Percentiles rank a stretch among this genome's conserved stretches.
These are phyloP conservation scores for Boleophthalmus pectinirostris DNA, from an alignment of 2,113 vertebrate genomes.

Conservation along the genomic window DNA sequence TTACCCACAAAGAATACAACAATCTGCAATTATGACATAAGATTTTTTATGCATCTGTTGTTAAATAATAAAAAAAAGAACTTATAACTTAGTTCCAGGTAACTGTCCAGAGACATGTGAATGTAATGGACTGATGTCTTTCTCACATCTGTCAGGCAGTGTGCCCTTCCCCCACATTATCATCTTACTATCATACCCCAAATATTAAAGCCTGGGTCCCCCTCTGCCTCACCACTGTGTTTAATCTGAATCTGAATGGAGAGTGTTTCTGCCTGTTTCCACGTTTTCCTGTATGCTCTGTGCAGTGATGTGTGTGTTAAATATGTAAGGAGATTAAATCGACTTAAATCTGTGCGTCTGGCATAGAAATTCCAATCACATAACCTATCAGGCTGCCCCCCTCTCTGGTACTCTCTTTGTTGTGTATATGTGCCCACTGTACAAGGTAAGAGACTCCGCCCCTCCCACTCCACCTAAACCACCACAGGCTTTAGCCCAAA, in stretches of 20 bases:
- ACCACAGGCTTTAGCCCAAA: conserved; percentile 81
- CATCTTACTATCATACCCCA: conserved; percentile 55
- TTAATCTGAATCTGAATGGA: conserved; percentile 60
- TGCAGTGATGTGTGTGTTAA: conserved; percentile 78
- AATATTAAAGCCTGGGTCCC: conserved; percentile 31
- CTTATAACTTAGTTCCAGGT: not conserved
- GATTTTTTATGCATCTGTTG: not conserved
- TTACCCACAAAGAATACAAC: not conserved
- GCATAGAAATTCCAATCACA: conserved; percentile 88
- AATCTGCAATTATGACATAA: not conserved
- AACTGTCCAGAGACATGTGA: conserved; percentile 4
- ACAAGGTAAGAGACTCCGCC: conserved; percentile 63
- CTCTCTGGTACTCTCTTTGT: conserved; percentile 52
- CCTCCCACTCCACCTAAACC: conserved; percentile 79
- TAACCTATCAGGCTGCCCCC: conserved; percentile 82
- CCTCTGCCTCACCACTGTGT: conserved; percentile 45
- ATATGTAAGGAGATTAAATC: conserved; percentile 91
- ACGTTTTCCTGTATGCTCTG: conserved; percentile 22
- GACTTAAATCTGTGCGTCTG: conserved; percentile 90
- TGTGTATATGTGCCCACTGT: conserved; percentile 44
- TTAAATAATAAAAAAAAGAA: too few relatives aligned
- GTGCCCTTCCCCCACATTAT: conserved; percentile 5
- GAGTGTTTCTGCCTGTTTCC: conserved; percentile 66
- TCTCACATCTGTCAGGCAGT: conserved; percentile 57
- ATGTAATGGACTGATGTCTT: conserved; percentile 19